Evolutionary conservation across 2,113 vertebrate species (phyloP).

Genomic region (Narcine bancroftii): DNA sequence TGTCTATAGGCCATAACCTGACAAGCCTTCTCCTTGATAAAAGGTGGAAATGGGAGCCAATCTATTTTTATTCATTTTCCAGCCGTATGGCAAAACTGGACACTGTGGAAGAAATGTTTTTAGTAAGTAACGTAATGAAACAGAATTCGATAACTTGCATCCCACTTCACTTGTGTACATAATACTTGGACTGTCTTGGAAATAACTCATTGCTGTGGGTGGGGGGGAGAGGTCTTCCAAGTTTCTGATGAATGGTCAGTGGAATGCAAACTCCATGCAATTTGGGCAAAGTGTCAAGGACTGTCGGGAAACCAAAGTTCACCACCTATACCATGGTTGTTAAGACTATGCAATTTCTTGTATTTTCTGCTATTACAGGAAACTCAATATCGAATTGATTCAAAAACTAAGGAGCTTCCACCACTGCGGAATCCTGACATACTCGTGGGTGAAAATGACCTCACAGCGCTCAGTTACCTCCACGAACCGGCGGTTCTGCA

Average conservation of each 20-base stretch:
- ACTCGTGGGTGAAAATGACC: conserved; percentile 94
- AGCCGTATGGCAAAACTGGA: no score
- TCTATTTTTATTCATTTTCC: not conserved
- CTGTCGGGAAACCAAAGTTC: no score
- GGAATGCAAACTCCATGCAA: not conserved
- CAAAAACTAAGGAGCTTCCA: conserved; percentile 80
- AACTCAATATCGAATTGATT: conserved; percentile 75
- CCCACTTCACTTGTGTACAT: not conserved
- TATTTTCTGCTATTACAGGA: conserved; percentile 53
- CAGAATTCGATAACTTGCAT: not conserved
- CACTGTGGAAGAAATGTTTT: no score
- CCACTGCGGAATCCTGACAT: conserved; percentile 93
- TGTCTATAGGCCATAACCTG: no score
- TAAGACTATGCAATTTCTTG: not conserved
- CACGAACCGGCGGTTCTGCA: conserved; percentile 93
- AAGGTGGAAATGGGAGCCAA: no score
- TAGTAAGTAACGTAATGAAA: not conserved
- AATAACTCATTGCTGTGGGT: not conserved
- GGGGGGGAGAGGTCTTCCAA: no score
- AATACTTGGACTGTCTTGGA: not conserved
- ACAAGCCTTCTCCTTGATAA: no score
- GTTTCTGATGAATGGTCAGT: not conserved
- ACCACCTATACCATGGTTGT: no score
- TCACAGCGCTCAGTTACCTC: conserved; percentile 94
- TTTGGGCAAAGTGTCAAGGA: not conserved